Percentiles rank a stretch among this genome's conserved stretches.
phyloP scores from a whole-genome alignment of 1,140 invertebrate species.

The Colletes latitarsis region DNA sequence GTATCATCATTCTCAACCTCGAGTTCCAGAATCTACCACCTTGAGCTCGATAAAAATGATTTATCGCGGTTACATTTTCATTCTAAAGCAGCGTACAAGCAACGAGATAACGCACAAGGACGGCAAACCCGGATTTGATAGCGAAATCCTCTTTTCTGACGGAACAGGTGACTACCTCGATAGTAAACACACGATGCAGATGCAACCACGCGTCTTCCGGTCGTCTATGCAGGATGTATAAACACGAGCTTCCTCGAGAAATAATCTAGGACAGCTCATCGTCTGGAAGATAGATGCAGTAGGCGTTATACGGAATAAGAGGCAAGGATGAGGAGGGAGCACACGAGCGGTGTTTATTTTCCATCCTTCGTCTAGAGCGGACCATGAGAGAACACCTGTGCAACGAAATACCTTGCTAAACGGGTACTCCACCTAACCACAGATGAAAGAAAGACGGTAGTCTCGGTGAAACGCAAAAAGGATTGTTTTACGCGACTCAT shows the following conservation, averaged over 20 bases:
- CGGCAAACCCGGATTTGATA: conserved; percentile 55
- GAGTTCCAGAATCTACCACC: conserved; percentile 43
- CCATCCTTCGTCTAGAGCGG: conserved; percentile 30
- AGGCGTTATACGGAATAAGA: not conserved
- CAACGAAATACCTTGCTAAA: conserved; percentile 60
- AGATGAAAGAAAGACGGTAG: conserved; percentile 56
- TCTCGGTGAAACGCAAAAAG: conserved; percentile 61
- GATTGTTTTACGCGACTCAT: conserved; percentile 70
- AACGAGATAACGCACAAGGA: conserved; percentile 47
- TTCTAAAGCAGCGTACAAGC: conserved; percentile 34
- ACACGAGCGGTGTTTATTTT: conserved; percentile 44
- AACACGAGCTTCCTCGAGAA: conserved; percentile 55
- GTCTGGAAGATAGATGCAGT: not conserved
- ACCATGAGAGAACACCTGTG: conserved; percentile 51
- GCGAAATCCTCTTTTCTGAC: conserved; percentile 47
- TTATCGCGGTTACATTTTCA: conserved; percentile 48
- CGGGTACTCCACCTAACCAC: conserved; percentile 49
- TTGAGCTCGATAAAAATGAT: conserved; percentile 60
- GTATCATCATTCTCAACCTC: conserved; percentile 34
- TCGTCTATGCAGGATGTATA: conserved; percentile 43
- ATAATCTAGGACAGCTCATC: conserved; percentile 49
- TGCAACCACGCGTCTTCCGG: conserved; percentile 53
- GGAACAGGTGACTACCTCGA: conserved; percentile 57
- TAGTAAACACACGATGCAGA: conserved; percentile 51
- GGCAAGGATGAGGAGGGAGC: not conserved